Evolutionary conservation across 2,797 vertebrate genomes (phyloP), one percentile per base, ranked within the genome.

Genomic region (Morus bassanus): DNA sequence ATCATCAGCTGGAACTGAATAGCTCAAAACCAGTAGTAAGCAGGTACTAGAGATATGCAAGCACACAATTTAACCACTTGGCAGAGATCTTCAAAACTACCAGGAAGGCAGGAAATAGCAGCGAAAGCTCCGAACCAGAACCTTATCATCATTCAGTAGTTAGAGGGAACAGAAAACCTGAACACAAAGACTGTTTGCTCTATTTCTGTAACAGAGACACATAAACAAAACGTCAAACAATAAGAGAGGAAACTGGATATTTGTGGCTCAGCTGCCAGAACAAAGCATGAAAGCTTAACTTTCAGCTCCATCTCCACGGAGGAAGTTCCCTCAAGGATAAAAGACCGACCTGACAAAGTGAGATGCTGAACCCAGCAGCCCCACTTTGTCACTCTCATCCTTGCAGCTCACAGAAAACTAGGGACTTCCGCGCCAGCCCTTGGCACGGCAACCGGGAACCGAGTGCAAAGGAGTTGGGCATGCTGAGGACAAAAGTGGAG

Each of bases 241-340:
- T 93, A 83, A 60, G 82, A 89, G 92, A 95, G 92, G 95, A 97
- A 98, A 97, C 93, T 93, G 92, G 43, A 60, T 96, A 93, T 96
- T 78, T 93, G 93, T 56, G 90, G 57, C 89, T 91, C 46, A 0
- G 60, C 87, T 28, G 50, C 95, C 96, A 98, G 91, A 97, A 96
- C 83, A 92, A 94, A 96, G 86, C 87, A 70, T 13, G 70, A 87
- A 95, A 96, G 87, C 97, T 97, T 97, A 97, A 96, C 97, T 97
- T 96, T 57, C 95, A 94, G 95, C 95, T 96, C 89, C 83, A 68
- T 89, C 83, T 95, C 95, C 19, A 51, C 89, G 63, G 97, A 97
- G 97, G 97, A 98, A 98, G 95, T 96, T 76, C 95, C 95, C 93
- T 70, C 63, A 81, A 94, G 97, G 95, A 98, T 98, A 90, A 98